Percentiles rank a stretch among this genome's conserved stretches.
phyloP scores from a whole-genome alignment of 2,113 vertebrate genomes.

The Hypanus sabinus region DNA sequence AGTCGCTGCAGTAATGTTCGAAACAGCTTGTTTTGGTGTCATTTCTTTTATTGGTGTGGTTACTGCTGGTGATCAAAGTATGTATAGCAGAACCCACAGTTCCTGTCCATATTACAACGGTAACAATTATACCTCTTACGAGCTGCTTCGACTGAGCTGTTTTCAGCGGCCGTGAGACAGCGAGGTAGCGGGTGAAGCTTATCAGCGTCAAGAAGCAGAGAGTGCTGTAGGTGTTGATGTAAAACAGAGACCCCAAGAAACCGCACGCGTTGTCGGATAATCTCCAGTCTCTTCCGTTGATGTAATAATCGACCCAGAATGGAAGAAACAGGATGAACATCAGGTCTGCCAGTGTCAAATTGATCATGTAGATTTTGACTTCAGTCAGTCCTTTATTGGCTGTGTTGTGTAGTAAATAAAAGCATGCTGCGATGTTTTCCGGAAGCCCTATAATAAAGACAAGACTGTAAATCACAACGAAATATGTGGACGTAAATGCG shows the following conservation, averaged over 20 bases:
- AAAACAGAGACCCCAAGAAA: conserved; percentile 12
- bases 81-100: not conserved
- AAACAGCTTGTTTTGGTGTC: not conserved
- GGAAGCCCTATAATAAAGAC: conserved; percentile 16
- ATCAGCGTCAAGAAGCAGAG: conserved; percentile 17
- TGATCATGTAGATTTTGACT: conserved; percentile 27
- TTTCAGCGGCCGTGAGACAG: not conserved
- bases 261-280: not conserved
- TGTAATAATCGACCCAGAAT: conserved; percentile 23
- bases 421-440: not conserved
- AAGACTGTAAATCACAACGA: not conserved
- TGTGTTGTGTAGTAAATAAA: not conserved
- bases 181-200: conserved; percentile 19
- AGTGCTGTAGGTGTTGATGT: conserved; percentile 16
- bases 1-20: not conserved
- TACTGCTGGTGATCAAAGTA: no score
- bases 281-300: not conserved
- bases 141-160: not conserved
- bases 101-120: not conserved
- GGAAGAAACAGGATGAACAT: conserved; percentile 14
- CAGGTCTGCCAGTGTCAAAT: not conserved
- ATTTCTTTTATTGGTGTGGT: not conserved
- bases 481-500: not conserved
- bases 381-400: not conserved
- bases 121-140: not conserved